Evolutionary conservation across 1,140 invertebrate genomes (phyloP), one percentile per base, ranked within the genome.

Genomic region (Drosophila sucinea): DNA sequence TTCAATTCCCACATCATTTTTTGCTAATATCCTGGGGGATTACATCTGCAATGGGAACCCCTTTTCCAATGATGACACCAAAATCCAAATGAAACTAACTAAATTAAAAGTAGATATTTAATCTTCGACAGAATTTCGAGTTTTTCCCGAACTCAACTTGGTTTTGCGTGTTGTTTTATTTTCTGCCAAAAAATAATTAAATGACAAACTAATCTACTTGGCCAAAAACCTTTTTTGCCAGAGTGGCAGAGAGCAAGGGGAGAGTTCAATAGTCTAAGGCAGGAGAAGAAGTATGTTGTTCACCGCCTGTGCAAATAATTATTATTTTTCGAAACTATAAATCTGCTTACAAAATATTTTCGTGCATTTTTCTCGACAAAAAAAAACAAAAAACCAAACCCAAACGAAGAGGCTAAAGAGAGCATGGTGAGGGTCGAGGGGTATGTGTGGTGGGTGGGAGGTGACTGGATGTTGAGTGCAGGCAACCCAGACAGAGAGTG

Each of bases 261-360:
- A 51, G 41, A 33, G 38, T 40, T 62, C 27, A 7, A 30, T 51
- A 10, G 23, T 51, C 44, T 7, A 47, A 47, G 44, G 17, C 17
- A 7, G 7, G 17, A 2, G 17, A 8, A 25, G 44, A 47, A 5
- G 17, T 7, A 8, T 4, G 44, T 7, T 67, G 79, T 67, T 81
- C 64, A 69, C 81, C 77, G 76, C 63, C 67, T 85, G 74, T 74
- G 82, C 83, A 86, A 86, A 86, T 86, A 81, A 86, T 86, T 86
- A 86, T 86, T 86, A 86, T 86, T 81, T 81, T 79, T 70, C 75
- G 82, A 86, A 81, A 78, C 82, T 86, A 86, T 86, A 85, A 86
- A 86, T 86, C 82, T 81, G 82, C 82, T 86, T 86, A 86, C 66
- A 79, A 73, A 81, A 85, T 81, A 85, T 82, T 82, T 82, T 82